Evolutionary conservation across 2,113 vertebrate species (phyloP).

Genomic region (Tragelaphus scriptus): DNA sequence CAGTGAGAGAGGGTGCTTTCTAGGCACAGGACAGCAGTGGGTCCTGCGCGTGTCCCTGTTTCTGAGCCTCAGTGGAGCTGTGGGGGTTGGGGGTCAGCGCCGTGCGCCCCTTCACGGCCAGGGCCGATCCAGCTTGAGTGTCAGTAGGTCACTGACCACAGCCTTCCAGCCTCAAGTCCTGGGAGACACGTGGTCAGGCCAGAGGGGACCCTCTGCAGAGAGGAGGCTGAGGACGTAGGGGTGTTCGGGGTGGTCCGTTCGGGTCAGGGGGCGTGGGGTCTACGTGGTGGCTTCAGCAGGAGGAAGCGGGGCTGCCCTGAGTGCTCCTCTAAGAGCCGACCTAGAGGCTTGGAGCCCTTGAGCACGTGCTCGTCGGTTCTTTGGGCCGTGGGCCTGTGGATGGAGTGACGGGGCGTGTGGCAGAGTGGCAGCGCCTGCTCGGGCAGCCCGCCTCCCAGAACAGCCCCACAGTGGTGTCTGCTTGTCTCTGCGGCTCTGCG

Average conservation of each 20-base stretch:
- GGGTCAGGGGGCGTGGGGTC: not conserved
- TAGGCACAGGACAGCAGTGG: fast-evolving
- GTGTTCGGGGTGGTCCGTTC: fast-evolving
- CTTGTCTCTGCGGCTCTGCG: not conserved
- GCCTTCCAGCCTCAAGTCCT: not conserved
- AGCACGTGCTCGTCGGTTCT: fast-evolving
- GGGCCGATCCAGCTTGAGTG: not conserved
- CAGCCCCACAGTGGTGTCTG: not conserved
- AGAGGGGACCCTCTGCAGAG: not conserved
- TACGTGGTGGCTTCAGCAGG: not conserved
- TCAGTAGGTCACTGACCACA: fast-evolving
- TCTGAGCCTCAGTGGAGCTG: fast-evolving
- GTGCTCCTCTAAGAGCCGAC: not conserved
- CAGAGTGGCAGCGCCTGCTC: not conserved
- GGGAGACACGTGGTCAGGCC: not conserved
- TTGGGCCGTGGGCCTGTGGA: not conserved
- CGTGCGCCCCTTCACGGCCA: fast-evolving
- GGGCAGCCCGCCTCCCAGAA: constrained; percentile 6
- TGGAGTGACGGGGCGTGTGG: not conserved
- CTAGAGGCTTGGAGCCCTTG: not conserved
- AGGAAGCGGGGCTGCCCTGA: not conserved
- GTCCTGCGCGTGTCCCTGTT: fast-evolving
- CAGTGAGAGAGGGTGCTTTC: not conserved
- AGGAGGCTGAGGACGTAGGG: not conserved
- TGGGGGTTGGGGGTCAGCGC: not conserved